Conservation (phyloP, 2,888 invertebrate genomes). For the Iphiclides podalirius region DNA sequence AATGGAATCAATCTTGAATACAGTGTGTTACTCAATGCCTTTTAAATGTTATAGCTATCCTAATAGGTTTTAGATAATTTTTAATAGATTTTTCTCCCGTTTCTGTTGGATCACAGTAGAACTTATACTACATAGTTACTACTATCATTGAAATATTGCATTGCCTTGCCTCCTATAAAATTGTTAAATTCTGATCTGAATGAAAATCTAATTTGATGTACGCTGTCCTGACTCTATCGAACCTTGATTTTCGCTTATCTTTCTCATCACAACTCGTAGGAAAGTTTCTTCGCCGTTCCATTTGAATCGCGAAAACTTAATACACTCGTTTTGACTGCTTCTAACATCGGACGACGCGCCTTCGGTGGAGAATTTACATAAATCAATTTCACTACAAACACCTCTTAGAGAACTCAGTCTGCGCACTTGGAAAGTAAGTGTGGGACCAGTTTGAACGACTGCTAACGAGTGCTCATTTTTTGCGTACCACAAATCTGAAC, state of each 20-base stretch:
- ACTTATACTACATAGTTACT: no score
- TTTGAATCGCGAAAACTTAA: constrained; percentile 38
- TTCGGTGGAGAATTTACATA: constrained; percentile 72
- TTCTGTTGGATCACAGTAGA: no score
- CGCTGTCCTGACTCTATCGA: no score
- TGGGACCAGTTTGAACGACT: constrained; percentile 33
- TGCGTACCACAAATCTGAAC: neutral
- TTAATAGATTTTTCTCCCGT: no score
- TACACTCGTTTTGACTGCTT: constrained; percentile 55
- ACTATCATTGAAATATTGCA: no score
- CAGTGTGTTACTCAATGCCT: no score
- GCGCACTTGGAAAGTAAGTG: constrained; percentile 43
- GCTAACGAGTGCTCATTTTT: constrained; percentile 5
- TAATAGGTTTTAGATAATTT: no score
- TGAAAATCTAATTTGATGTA: no score
- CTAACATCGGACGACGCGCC: constrained; percentile 51
- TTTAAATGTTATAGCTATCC: no score
- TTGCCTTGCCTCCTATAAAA: no score
- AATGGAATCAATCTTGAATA: no score
- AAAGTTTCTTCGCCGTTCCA: constrained; percentile 8
- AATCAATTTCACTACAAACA: constrained; percentile 79
- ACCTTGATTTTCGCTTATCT: constrained; percentile 13
- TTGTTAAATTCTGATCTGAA: no score
- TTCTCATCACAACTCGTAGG: constrained; percentile 4
- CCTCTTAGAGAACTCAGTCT: constrained; percentile 76